Percentiles rank a stretch among this genome's conserved stretches.
Conservation (phyloP, 2,888 invertebrate genomes). For the Caenorhabditis imperialis region DNA sequence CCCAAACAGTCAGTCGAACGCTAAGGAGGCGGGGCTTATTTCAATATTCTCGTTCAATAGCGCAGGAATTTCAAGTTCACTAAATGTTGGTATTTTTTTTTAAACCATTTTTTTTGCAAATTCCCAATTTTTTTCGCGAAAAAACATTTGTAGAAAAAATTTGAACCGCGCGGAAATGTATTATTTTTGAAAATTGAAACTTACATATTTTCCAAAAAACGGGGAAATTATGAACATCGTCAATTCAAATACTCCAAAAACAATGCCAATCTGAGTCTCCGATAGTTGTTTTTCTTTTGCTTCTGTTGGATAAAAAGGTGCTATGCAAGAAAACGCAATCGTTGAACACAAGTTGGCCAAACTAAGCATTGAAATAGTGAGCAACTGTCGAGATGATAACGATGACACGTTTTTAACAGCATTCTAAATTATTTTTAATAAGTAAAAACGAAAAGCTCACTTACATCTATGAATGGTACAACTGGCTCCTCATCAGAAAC, state of each 20-base stretch:
- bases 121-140: no score
- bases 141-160: background rate
- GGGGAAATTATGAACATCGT: slow-evolving; percentile 77
- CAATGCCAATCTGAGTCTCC: slow-evolving; percentile 76
- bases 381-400: slow-evolving; percentile 61
- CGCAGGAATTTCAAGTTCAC: no score
- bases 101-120: no score
- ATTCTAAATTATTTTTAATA: slow-evolving; percentile 9
- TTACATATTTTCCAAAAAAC: slow-evolving; percentile 77
- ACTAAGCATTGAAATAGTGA: slow-evolving; percentile 75
- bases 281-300: slow-evolving; percentile 74
- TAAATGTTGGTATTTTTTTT: no score
- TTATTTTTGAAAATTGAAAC: slow-evolving; percentile 23
- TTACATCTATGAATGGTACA: slow-evolving; percentile 14
- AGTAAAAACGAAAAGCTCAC: background rate
- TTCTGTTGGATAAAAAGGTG: slow-evolving; percentile 77
- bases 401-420: slow-evolving; percentile 1
- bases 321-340: slow-evolving; percentile 77
- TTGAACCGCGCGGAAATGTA: background rate
- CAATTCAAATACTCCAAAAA: slow-evolving; percentile 78
- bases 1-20: no score
- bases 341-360: slow-evolving; percentile 77
- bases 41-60: no score
- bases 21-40: no score
- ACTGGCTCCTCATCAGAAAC: slow-evolving; percentile 20